phyloP scores from a whole-genome alignment of 2,113 vertebrate species.

The Nesoenas mayeri region DNA sequence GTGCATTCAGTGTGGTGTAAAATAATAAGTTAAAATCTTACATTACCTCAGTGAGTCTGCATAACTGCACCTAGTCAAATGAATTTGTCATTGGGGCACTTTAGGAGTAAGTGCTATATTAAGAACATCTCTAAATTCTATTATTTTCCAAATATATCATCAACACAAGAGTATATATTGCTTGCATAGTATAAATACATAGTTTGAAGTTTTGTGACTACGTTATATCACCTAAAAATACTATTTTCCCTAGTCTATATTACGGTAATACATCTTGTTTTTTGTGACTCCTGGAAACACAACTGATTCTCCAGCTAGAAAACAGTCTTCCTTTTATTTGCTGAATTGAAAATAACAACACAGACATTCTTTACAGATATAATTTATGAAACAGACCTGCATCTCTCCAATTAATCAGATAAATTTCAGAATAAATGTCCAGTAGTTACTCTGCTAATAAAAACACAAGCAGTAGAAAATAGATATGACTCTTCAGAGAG shows the following conservation, averaged over 20 bases:
- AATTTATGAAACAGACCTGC: not conserved
- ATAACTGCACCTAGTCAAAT: not conserved
- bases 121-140: not conserved
- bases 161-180: not conserved
- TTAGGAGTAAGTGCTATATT: not conserved
- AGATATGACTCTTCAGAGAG: not conserved
- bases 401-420: not conserved
- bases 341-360: not conserved
- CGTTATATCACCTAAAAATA: not conserved
- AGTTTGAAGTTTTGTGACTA: not conserved
- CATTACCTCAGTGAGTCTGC: not conserved
- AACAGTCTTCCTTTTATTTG: not conserved
- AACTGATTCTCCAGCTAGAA: not conserved
- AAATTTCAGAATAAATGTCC: not conserved
- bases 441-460: not conserved
- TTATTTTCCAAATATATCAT: not conserved
- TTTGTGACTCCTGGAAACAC: not conserved
- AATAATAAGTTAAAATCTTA: not conserved
- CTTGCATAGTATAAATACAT: rapidly evolving
- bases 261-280: not conserved
- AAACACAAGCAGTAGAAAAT: not conserved
- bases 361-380: not conserved
- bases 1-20: not conserved
- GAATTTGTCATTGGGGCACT: not conserved
- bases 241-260: not conserved